Conservation (phyloP, 1,140 invertebrate species). For the Aethina tumida region DNA sequence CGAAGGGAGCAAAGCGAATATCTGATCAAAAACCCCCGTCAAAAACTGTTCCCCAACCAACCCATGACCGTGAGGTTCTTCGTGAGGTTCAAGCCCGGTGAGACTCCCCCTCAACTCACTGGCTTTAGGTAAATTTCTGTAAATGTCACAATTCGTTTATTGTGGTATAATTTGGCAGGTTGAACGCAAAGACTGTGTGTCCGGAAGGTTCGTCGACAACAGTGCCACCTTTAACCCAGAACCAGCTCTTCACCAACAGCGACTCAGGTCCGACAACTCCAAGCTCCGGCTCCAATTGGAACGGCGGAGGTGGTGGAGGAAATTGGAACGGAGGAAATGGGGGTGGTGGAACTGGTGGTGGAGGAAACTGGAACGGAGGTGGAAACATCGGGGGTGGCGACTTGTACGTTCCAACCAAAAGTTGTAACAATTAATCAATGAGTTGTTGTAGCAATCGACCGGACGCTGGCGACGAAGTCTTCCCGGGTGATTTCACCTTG, state of each 20-base stretch:
- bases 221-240: conserved; percentile 14
- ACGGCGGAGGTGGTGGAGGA: background rate
- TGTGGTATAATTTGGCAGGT: background rate
- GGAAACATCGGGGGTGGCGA: background rate
- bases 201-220: conserved; percentile 23
- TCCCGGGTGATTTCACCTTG: conserved; percentile 24
- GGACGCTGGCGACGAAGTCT: conserved; percentile 28
- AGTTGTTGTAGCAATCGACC: background rate
- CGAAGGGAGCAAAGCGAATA: conserved; percentile 31
- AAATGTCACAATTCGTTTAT: background rate
- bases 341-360: background rate
- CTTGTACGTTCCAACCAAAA: conserved; percentile 5
- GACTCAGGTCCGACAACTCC: conserved; percentile 3
- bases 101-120: conserved; percentile 23
- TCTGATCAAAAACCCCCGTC: conserved; percentile 28
- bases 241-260: conserved; percentile 18
- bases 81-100: conserved; percentile 27
- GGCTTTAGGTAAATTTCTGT: conserved; percentile 20
- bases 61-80: conserved; percentile 29
- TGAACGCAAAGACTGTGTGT: conserved; percentile 14
- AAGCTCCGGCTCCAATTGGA: conserved; percentile 5
- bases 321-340: background rate
- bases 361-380: background rate
- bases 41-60: conserved; percentile 23
- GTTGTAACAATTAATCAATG: background rate